phyloP scores from a whole-genome alignment of 2,797 vertebrate genomes.

The Arnoldichthys spilopterus region DNA sequence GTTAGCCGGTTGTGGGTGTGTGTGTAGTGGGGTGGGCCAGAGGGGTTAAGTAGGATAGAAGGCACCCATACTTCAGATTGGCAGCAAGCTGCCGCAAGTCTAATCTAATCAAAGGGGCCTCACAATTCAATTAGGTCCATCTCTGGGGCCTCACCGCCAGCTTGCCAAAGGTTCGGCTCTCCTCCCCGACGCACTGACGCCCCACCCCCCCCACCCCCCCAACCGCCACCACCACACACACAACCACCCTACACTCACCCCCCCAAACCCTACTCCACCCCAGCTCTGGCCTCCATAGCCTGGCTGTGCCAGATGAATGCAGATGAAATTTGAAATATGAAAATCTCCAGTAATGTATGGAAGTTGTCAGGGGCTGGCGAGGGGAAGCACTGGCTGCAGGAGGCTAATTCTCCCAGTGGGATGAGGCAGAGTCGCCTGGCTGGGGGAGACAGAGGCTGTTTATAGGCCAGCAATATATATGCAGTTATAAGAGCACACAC shows the following conservation, averaged over 20 bases:
- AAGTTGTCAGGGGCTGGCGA: constrained; percentile 92
- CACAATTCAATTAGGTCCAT: constrained; percentile 99
- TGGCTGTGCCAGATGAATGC: constrained; percentile 94
- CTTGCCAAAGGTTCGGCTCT: constrained; percentile 82
- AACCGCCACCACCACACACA: not conserved
- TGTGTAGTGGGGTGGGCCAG: constrained; percentile 87
- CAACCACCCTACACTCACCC: not conserved
- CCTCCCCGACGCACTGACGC: constrained; percentile 82
- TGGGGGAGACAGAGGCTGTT: constrained; percentile 70
- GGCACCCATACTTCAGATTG: constrained; percentile 99
- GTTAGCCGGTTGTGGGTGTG: constrained; percentile 52
- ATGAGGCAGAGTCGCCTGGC: constrained; percentile 78
- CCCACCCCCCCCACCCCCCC: constrained; percentile 37
- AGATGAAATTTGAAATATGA: constrained; percentile 99
- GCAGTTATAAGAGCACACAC: constrained; percentile 5
- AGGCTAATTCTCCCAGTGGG: constrained; percentile 86
- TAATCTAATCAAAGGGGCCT: constrained; percentile 97
- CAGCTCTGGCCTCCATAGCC: constrained; percentile 52
- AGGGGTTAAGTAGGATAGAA: constrained; percentile 99
- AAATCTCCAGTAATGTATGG: constrained; percentile 99
- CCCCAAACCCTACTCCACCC: not conserved
- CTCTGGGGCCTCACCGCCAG: constrained; percentile 92
- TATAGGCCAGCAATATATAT: constrained; percentile 55
- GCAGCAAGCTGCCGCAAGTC: constrained; percentile 99
- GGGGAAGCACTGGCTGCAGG: constrained; percentile 80